Evolutionary conservation across 2,888 invertebrate species (phyloP), one percentile per base, ranked within the genome.

Genomic region (Nymphalis urticae): DNA sequence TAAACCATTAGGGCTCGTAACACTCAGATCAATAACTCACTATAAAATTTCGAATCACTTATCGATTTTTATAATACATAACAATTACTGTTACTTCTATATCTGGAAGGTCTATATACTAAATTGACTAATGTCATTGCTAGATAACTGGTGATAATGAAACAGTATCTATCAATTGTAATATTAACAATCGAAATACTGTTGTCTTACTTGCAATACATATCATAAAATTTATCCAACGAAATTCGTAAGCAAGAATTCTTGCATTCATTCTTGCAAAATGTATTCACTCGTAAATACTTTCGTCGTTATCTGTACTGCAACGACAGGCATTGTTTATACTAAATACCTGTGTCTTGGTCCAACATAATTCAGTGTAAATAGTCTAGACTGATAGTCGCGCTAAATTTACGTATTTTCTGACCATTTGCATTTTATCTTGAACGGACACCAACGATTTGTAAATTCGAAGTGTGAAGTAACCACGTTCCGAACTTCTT

Each of bases 361-460:
- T 53, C 36, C 32, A 66, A 53, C 60, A 63, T 63, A 70, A 66
- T 59, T 63, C 66, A 70, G 17, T 54, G 53, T 63, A 60, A 66
- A 69, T 69, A 66, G 47, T 53, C 53, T 60, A 54, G 59, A 62
- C 62, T 62, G 64, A 68, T 68, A 63, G 50, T 50, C 7, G 42
- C 48, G n/a, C 21, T 58, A 58, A 53, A 60, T 60, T 68, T 64
- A 60, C 64, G 64, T 68, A 64, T 68, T 68, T 68, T 68, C 68
- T 64, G 59, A 47, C 50, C 51, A 68, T 68, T 68, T 64, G 64
- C 68, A 68, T 68, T 64, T 68, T 68, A 64, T 68, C 68, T 68
- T 53, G 47, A 63, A 60, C 27, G 32, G 54, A 36, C 48, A 68
- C 48, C 21, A 64, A 53, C 53, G 47, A 64, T 68, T 68, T 64